Base-by-base conservation (phyloP, 2,113 vertebrate genomes). In the Blennius ocellaris region DNA sequence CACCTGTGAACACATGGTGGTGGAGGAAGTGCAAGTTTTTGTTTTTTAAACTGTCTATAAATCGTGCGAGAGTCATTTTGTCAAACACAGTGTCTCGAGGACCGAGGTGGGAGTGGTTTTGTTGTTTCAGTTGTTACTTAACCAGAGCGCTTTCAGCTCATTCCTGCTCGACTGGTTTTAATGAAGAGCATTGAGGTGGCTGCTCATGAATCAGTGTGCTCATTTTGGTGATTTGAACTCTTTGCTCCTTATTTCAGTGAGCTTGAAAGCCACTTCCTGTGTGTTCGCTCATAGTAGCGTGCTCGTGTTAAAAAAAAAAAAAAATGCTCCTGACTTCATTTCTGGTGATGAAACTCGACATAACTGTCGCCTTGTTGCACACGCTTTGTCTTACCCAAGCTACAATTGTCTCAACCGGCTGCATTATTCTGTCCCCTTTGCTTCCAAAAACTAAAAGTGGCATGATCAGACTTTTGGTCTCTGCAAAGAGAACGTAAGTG, bases 211-310 rank as follows among this genome's bases (percentile, higher is more conserved):
- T 70, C 54, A 62, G 3, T n/a, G 38, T 44, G 69, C 16, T 37
- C 41, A 58, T 30, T 49, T 72, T 3, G 17, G 54, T 71, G 68
- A 70, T 53, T 69, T 69, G 8, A 80, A 72, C 43, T 12, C 37
- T 47, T 47, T 5, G 6, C 9, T 45, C 55, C 87, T 52, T 83
- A 79, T 80, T 82, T 87, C 48, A 80, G 58, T 5, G 10, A 75
- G 45, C 17, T 49, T 51, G 51, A 76, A 83, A 89, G 74, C 88
- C 83, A 87, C 87, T 84, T 90, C 89, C 89, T 85, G 48, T 85
- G 69, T 68, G 47, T 40, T 21, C 68, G 44, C 44, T 49, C 68
- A 36, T 51, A 39, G 9, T 8, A 48, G 57, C 49, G 50, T 37
- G 48, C 5, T 53, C 1, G 14, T 53, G 44, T 58, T n/a, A 59